phyloP scores from a whole-genome alignment of 2,888 invertebrate genomes.

The Metallyticus violacea region DNA sequence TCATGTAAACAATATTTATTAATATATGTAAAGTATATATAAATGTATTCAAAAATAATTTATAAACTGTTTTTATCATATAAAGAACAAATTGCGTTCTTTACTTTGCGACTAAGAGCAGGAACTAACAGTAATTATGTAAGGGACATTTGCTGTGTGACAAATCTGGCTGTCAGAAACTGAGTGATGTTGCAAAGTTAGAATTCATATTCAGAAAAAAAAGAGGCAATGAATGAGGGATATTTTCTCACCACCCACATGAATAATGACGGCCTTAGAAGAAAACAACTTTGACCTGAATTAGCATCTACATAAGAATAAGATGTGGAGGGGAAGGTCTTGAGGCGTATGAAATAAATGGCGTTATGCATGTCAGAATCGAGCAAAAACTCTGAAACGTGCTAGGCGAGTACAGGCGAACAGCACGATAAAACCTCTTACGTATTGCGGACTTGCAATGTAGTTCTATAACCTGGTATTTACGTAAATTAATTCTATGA shows the following conservation, averaged over 20 bases:
- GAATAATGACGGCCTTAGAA: constrained; percentile 18
- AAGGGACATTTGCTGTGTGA: background rate
- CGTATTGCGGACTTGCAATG: too few relatives aligned
- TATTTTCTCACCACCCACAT: background rate
- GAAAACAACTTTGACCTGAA: constrained; percentile 14
- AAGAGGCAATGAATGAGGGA: background rate
- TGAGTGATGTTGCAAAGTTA: background rate
- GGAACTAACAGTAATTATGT: background rate
- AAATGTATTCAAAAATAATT: background rate
- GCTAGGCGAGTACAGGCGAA: background rate
- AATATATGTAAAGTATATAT: background rate
- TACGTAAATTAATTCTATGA: too few relatives aligned
- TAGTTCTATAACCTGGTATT: too few relatives aligned
- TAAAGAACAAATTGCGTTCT: background rate
- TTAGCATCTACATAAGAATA: constrained; percentile 23
- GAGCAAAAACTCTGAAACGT: background rate
- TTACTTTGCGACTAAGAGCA: background rate
- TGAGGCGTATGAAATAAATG: background rate
- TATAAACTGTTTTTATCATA: background rate
- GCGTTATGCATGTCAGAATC: background rate
- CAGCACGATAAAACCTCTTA: background rate
- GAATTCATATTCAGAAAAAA: background rate
- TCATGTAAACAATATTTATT: background rate
- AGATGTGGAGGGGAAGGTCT: background rate
- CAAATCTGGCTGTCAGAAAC: background rate